A percentile compares a stretch with the other conserved stretches of the same genome.
phyloP scores from a whole-genome alignment of 2,797 vertebrate species.

The Hypotaenidia philippensis region DNA sequence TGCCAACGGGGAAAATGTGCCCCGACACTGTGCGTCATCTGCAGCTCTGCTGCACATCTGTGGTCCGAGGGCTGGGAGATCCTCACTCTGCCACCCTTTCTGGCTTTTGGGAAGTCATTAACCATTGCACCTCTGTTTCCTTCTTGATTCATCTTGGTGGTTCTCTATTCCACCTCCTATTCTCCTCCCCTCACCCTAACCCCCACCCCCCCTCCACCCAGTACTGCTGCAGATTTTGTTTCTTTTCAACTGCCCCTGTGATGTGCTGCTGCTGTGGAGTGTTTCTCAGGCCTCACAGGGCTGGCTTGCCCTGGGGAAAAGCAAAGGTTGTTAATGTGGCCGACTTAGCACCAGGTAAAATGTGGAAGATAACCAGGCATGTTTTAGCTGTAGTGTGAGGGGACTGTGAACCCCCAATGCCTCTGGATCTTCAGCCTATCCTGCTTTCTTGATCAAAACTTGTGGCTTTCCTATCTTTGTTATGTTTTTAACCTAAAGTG shows the following conservation, averaged over 20 bases:
- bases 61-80: fast-evolving
- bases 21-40: fast-evolving
- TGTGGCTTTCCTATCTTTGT: not conserved
- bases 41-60: not conserved
- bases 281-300: not conserved
- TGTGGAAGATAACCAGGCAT: fast-evolving
- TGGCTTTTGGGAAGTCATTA: not conserved
- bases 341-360: not conserved
- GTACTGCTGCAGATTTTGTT: not conserved
- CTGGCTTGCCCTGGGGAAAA: not conserved
- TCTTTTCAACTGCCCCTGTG: not conserved
- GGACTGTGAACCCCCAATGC: fast-evolving
- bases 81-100: not conserved
- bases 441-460: not conserved
- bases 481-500: not conserved
- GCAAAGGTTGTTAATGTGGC: not conserved
- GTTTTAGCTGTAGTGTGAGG: not conserved
- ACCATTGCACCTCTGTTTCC: not conserved
- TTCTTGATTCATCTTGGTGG: not conserved
- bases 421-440: not conserved
- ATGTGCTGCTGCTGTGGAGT: not conserved
- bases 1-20: not conserved
- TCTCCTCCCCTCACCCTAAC: fast-evolving
- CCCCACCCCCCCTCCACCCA: no score
- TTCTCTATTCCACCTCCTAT: not conserved